phyloP scores from a whole-genome alignment of 1,140 invertebrate species.

The Ericerus pela region DNA sequence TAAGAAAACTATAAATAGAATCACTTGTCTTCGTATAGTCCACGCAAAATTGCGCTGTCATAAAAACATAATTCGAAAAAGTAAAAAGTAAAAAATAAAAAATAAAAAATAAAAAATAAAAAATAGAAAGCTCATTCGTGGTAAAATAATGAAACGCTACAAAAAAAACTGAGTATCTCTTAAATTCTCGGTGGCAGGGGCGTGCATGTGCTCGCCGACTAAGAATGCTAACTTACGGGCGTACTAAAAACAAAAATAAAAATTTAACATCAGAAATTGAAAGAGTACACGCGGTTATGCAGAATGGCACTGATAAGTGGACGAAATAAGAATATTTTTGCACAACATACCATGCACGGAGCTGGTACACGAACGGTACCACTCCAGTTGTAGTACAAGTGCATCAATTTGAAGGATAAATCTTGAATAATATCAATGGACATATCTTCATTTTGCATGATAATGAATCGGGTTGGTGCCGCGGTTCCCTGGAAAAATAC shows the following conservation, averaged over 20 bases:
- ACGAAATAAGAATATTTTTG: no score
- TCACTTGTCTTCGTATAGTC: no score
- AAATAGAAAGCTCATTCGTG: conserved; percentile 21
- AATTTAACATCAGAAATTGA: no score
- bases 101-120: not conserved
- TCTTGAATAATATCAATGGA: conserved; percentile 51
- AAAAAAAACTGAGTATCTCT: conserved; percentile 39
- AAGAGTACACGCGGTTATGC: no score
- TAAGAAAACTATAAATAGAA: no score
- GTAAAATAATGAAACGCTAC: no score
- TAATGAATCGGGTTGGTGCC: conserved; percentile 62
- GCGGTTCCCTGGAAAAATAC: conserved; percentile 62
- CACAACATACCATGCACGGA: no score
- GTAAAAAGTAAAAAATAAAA: not conserved
- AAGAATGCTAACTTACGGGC: conserved; percentile 74
- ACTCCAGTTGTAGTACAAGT: conserved; percentile 71
- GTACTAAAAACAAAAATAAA: conserved; percentile 32
- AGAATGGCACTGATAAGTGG: no score
- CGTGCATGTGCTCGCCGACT: conserved; percentile 51
- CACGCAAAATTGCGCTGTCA: no score
- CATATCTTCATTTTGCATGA: conserved; percentile 48
- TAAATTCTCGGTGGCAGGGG: conserved; percentile 34
- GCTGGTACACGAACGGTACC: conserved; percentile 70
- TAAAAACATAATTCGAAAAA: not conserved
- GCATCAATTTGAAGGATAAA: conserved; percentile 62